Conservation (phyloP, 2,113 vertebrate species). For the Ptilonorhynchus violaceus region DNA sequence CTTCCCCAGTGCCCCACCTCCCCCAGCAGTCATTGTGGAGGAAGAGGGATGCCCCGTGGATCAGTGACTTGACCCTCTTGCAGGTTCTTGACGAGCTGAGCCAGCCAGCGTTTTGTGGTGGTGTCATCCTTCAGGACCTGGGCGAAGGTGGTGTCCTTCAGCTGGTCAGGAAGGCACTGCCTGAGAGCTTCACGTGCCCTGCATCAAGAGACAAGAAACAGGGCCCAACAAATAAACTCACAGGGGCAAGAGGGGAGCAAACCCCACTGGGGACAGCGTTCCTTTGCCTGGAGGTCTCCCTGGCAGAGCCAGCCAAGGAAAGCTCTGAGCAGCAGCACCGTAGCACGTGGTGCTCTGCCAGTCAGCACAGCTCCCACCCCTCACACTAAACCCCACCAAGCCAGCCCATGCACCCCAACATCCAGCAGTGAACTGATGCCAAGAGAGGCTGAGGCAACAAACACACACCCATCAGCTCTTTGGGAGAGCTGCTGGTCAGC, state of each 20-base stretch:
- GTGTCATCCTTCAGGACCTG: slow-evolving; percentile 98
- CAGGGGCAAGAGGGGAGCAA: slow-evolving; percentile 56
- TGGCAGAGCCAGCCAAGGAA: neutral
- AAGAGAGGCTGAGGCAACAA: neutral
- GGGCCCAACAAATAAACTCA: slow-evolving; percentile 78
- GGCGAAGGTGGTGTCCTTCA: slow-evolving; percentile 97
- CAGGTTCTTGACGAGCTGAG: slow-evolving; percentile 97
- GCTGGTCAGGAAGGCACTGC: slow-evolving; percentile 97
- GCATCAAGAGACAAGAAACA: slow-evolving; percentile 71
- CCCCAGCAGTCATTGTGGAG: slow-evolving; percentile 83
- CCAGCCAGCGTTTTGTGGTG: slow-evolving; percentile 98
- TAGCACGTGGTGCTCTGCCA: neutral
- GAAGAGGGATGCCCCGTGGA: slow-evolving; percentile 91
- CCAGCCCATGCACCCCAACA: neutral
- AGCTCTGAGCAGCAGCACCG: neutral
- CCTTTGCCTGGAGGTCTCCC: neutral
- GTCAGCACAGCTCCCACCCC: neutral
- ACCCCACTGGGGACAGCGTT: neutral
- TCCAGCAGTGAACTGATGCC: neutral
- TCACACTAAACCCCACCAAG: fast-evolving
- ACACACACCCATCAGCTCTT: neutral
- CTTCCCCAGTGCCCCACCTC: slow-evolving; percentile 40
- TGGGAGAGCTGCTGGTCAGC: neutral
- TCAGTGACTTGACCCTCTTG: slow-evolving; percentile 97
- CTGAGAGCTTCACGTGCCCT: slow-evolving; percentile 97